Conservation (phyloP, 2,797 vertebrate species). For the Enteromius anoplus region DNA sequence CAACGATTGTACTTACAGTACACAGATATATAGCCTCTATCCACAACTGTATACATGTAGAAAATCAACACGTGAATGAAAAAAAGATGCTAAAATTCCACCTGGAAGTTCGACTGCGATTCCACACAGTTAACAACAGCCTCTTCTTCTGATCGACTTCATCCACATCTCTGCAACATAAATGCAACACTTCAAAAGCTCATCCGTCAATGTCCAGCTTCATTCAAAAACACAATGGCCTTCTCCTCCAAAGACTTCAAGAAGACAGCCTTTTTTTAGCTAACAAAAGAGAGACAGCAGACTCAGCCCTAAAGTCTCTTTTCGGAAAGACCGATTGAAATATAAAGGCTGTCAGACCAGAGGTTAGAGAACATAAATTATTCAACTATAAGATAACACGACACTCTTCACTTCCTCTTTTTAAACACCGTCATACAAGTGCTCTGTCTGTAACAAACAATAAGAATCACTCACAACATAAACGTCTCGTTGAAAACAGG, state of each 20-base stretch:
- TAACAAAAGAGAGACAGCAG: slow-evolving; percentile 25
- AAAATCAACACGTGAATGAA: neutral
- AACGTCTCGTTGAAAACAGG: slow-evolving; percentile 67
- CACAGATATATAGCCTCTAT: neutral
- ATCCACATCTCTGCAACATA: slow-evolving; percentile 61
- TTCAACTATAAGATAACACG: slow-evolving; percentile 13
- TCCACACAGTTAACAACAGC: slow-evolving; percentile 69
- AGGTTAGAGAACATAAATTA: slow-evolving; percentile 9
- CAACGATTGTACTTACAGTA: neutral
- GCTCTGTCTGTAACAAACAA: slow-evolving; percentile 1
- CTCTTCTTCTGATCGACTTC: slow-evolving; percentile 61
- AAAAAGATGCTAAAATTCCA: slow-evolving; percentile 14
- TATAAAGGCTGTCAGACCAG: neutral
- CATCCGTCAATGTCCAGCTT: slow-evolving; percentile 31
- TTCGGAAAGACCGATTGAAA: slow-evolving; percentile 22
- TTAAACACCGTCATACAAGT: slow-evolving; percentile 5
- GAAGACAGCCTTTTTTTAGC: slow-evolving; percentile 16
- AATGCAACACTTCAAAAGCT: slow-evolving; percentile 37
- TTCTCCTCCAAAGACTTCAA: slow-evolving; percentile 21
- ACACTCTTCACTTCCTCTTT: slow-evolving; percentile 16
- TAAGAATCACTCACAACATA: slow-evolving; percentile 65
- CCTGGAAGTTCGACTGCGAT: slow-evolving; percentile 60
- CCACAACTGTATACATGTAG: neutral
- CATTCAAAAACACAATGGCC: slow-evolving; percentile 16
- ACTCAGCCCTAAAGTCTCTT: neutral